Evolutionary conservation across 2,113 vertebrate species (phyloP).

Genomic region (Odobenus rosmarus): DNA sequence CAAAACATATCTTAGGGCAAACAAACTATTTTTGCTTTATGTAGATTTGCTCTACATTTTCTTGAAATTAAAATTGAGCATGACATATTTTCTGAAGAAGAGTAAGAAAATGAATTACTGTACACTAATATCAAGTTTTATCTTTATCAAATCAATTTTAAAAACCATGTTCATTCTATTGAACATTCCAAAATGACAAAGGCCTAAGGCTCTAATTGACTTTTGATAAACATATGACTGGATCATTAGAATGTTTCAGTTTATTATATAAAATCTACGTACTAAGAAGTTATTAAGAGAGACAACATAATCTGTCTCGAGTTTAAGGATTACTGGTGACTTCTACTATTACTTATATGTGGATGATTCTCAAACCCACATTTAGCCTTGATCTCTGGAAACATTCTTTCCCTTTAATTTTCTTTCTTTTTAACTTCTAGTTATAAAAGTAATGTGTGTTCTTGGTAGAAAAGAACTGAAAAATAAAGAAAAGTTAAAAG

Average conservation of each 20-base stretch:
- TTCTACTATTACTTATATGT: too few relatives aligned
- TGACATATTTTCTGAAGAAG: slow-evolving; percentile 61
- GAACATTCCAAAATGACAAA: slow-evolving; percentile 27
- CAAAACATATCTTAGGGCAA: slow-evolving; percentile 43
- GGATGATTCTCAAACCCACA: not conserved
- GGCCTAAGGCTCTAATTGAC: slow-evolving; percentile 57
- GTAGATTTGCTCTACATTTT: slow-evolving; percentile 56
- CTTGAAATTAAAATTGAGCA: slow-evolving; percentile 56
- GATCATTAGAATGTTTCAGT: not conserved
- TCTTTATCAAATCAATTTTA: slow-evolving; percentile 61
- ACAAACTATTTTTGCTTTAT: slow-evolving; percentile 25
- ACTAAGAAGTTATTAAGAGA: not conserved
- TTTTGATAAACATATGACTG: slow-evolving; percentile 52
- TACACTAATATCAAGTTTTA: slow-evolving; percentile 56
- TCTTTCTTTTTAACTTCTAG: not conserved
- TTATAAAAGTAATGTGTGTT: not conserved
- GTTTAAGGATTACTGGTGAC: not conserved
- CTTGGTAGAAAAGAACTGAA: not conserved
- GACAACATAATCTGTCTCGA: not conserved
- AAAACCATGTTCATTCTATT: slow-evolving; percentile 20
- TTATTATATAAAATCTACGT: not conserved
- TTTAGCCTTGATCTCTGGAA: not conserved
- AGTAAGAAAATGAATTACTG: slow-evolving; percentile 57
- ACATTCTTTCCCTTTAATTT: not conserved
- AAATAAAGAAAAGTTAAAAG: not conserved